Conservation (phyloP, 2,113 vertebrate species). For the Tursiops truncatus region DNA sequence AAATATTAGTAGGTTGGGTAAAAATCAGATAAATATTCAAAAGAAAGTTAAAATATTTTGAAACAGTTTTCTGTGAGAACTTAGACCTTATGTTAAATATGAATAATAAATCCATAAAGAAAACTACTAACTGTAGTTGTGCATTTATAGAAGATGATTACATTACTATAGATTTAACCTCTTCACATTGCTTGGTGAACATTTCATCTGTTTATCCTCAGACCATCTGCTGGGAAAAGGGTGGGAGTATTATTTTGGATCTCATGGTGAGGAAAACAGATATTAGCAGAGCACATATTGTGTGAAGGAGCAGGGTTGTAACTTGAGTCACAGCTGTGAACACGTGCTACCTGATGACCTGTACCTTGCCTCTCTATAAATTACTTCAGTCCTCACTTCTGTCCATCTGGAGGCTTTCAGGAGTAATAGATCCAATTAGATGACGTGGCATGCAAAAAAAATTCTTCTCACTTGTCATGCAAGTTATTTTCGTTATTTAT, state of each 20-base stretch:
- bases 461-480: background rate
- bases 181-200: background rate
- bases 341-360: background rate
- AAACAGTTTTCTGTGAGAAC: conserved; percentile 10
- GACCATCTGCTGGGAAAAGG: background rate
- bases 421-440: conserved; percentile 60
- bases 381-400: conserved; percentile 22
- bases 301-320: background rate
- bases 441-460: conserved; percentile 29
- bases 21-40: background rate
- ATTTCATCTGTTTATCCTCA: conserved; percentile 30
- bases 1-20: background rate
- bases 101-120: conserved; percentile 33
- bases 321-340: background rate
- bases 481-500: conserved; percentile 44
- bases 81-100: background rate
- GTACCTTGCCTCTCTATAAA: background rate
- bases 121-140: background rate
- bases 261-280: background rate
- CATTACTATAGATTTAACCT: background rate
- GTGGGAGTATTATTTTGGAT: background rate
- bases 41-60: background rate
- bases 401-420: conserved; percentile 55
- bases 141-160: background rate
- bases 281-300: background rate